Conservation (phyloP, 2,888 invertebrate genomes). For the Orchesellides sinensis region DNA sequence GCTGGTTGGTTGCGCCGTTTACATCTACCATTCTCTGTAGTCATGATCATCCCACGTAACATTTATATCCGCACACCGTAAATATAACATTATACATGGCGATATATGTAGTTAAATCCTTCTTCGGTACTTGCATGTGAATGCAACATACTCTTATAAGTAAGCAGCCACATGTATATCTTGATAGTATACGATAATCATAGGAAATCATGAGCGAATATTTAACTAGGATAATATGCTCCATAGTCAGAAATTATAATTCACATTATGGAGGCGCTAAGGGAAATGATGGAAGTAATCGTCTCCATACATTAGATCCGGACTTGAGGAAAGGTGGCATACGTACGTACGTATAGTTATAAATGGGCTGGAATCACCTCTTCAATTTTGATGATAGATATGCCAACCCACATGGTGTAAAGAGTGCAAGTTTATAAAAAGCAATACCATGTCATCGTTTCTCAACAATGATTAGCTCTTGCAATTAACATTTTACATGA, state of each 20-base stretch:
- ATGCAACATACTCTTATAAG: too few relatives aligned
- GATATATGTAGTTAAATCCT: too few relatives aligned
- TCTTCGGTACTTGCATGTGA: too few relatives aligned
- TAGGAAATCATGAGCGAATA: too few relatives aligned
- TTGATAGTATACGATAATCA: too few relatives aligned
- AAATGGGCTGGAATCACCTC: constrained; percentile 45
- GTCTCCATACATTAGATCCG: constrained; percentile 31
- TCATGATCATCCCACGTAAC: too few relatives aligned
- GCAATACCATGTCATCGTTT: constrained; percentile 22
- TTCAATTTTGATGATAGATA: constrained; percentile 43
- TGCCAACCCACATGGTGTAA: background rate
- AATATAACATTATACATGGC: too few relatives aligned
- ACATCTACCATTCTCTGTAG: constrained; percentile 45
- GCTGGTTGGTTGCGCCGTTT: constrained; percentile 63
- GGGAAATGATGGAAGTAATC: constrained; percentile 51
- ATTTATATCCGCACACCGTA: too few relatives aligned
- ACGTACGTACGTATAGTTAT: constrained; percentile 8
- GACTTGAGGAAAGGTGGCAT: constrained; percentile 7
- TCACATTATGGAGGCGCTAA: constrained; percentile 26
- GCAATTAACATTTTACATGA: constrained; percentile 38
- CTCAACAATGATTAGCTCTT: constrained; percentile 19
- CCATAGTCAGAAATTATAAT: too few relatives aligned
- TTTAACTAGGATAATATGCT: too few relatives aligned
- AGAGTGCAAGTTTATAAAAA: constrained; percentile 2
- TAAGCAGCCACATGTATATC: too few relatives aligned